These are phyloP conservation scores for Oreochromis tanganicae DNA, from an alignment of 2,113 vertebrate species.

Conservation along the genomic window DNA sequence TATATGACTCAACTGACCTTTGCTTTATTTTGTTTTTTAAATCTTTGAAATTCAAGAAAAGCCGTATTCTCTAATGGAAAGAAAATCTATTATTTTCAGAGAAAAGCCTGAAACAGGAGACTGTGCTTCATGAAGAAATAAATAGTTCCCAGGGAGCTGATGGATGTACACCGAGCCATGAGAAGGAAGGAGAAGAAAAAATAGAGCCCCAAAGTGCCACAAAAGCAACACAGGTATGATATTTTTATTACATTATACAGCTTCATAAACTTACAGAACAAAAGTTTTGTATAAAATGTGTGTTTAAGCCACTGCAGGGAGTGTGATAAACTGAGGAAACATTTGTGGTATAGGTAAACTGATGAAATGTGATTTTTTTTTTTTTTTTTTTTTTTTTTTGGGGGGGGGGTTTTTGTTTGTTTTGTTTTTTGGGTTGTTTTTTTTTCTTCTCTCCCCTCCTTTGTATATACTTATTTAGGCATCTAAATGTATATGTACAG, in stretches of 20 bases:
- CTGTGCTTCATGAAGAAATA: slow-evolving; percentile 18
- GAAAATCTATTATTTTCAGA: slow-evolving; percentile 10
- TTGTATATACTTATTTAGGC: no score
- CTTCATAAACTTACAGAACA: background rate
- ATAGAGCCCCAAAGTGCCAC: background rate
- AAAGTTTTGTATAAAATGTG: background rate
- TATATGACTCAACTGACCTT: background rate
- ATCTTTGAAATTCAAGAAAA: background rate
- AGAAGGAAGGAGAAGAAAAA: background rate
- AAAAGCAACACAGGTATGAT: slow-evolving; percentile 2
- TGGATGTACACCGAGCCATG: background rate
- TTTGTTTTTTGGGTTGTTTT: no score
- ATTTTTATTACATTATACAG: background rate
- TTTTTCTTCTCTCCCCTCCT: no score
- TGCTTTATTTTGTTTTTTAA: background rate
- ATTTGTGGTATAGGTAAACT: background rate
- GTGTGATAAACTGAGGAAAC: background rate
- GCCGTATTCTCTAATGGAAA: background rate
- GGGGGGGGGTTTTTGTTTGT: no score
- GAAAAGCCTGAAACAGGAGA: slow-evolving; percentile 60
- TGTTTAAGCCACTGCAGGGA: background rate
- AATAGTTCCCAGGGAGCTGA: slow-evolving; percentile 15
- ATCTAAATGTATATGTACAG: no score
- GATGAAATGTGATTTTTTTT: accelerated
- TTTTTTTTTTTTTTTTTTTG: accelerated